Evolutionary conservation across 2,888 invertebrate genomes (phyloP).

Genomic region (Anoncus sp.): DNA sequence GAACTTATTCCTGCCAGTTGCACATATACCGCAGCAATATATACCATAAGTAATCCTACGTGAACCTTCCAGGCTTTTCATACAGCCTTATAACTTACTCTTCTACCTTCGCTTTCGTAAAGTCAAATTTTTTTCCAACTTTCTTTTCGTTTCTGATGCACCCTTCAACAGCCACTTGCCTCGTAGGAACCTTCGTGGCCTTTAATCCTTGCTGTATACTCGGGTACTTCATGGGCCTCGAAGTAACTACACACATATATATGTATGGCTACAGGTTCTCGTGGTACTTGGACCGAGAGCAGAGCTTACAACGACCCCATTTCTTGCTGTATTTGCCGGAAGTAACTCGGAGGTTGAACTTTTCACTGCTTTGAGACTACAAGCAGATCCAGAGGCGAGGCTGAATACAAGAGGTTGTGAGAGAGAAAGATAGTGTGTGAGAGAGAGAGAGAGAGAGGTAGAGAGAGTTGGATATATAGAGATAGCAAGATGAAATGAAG

Average conservation of each 20-base stretch:
- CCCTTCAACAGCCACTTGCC: slow-evolving; percentile 21
- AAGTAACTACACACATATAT: slow-evolving; percentile 23
- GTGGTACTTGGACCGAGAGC: slow-evolving; percentile 29
- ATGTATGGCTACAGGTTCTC: not conserved
- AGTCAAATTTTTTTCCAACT: slow-evolving; percentile 33
- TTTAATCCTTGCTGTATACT: slow-evolving; percentile 17
- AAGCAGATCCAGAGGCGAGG: not conserved
- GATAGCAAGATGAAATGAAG: slow-evolving; percentile 32
- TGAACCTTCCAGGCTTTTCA: slow-evolving; percentile 13
- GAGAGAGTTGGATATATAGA: slow-evolving; percentile 1
- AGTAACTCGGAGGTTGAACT: slow-evolving; percentile 47
- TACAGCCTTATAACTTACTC: slow-evolving; percentile 10
- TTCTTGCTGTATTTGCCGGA: slow-evolving; percentile 57
- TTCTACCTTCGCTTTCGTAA: slow-evolving; percentile 1
- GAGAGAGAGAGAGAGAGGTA: slow-evolving; percentile 6
- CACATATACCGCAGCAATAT: slow-evolving; percentile 32
- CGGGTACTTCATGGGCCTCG: slow-evolving; percentile 4
- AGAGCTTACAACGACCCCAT: slow-evolving; percentile 46
- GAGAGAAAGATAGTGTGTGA: slow-evolving; percentile 6
- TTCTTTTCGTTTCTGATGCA: slow-evolving; percentile 22
- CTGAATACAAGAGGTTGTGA: slow-evolving; percentile 20
- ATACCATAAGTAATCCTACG: slow-evolving; percentile 7
- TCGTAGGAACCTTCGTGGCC: slow-evolving; percentile 12
- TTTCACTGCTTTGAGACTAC: slow-evolving; percentile 18
- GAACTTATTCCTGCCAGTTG: slow-evolving; percentile 53